These are phyloP conservation scores for Hippoglossus stenolepis DNA, from an alignment of 2,113 vertebrate species.

Conservation along the genomic window DNA sequence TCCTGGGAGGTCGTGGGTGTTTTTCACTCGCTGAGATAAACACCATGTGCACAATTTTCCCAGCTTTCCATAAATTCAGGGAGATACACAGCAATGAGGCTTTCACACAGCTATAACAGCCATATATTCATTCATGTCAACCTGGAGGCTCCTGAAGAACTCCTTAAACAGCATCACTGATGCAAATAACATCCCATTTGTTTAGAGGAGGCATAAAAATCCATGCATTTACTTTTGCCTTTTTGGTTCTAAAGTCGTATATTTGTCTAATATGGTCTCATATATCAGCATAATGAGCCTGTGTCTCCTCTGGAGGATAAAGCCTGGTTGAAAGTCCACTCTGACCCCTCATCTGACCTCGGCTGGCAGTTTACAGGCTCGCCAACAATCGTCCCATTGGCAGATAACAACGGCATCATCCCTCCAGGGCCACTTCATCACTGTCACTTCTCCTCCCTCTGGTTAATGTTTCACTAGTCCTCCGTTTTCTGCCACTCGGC, in stretches of 20 bases:
- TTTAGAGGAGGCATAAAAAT: constrained; percentile 2
- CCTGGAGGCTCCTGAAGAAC: background rate
- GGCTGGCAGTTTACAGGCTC: constrained; percentile 72
- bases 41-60: constrained; percentile 68
- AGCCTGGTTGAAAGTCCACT: constrained; percentile 50
- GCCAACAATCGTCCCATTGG: constrained; percentile 77
- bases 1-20: constrained; percentile 77
- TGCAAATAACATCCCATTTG: background rate
- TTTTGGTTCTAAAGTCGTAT: constrained; percentile 29
- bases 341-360: constrained; percentile 78
- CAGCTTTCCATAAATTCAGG: constrained; percentile 61
- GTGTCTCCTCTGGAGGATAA: constrained; percentile 51
- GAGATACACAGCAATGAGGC: constrained; percentile 20
- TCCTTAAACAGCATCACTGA: background rate
- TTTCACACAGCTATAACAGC: constrained; percentile 38
- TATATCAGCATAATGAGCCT: constrained; percentile 74
- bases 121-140: constrained; percentile 7
- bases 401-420: constrained; percentile 76
- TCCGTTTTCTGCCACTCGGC: constrained; percentile 39
- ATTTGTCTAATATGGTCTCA: constrained; percentile 55
- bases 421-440: constrained; percentile 79
- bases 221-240: constrained; percentile 15
- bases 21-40: constrained; percentile 71
- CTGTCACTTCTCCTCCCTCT: constrained; percentile 69
- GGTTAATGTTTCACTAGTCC: constrained; percentile 83